A percentile compares a stretch with the other conserved stretches of the same genome.
These are phyloP conservation scores for Eudyptes chrysolophus DNA, from an alignment of 2,113 vertebrate species.

Conservation along the genomic window DNA sequence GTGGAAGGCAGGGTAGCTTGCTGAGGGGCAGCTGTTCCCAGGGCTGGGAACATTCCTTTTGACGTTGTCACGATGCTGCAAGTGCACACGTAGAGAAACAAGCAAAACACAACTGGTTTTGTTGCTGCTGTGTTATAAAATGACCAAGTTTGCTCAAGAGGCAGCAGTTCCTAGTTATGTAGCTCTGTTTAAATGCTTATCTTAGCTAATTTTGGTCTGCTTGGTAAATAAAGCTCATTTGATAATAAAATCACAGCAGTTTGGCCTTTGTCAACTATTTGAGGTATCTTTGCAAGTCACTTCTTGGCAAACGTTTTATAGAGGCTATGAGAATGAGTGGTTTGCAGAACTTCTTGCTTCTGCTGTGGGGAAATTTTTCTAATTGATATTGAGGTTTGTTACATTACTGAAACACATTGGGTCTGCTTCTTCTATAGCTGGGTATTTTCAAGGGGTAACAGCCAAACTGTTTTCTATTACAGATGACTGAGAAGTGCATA, in stretches of 20 bases:
- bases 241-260: not conserved
- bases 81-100: not conserved
- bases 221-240: not conserved
- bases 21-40: conserved; percentile 20
- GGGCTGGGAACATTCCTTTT: conserved; percentile 39
- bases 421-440: not conserved
- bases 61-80: conserved; percentile 5
- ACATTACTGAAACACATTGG: not conserved
- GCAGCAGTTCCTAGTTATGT: not conserved
- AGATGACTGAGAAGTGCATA: not conserved
- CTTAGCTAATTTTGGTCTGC: not conserved
- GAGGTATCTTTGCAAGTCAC: not conserved
- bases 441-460: not conserved
- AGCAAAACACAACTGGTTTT: conserved; percentile 8
- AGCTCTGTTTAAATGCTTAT: not conserved
- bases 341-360: not conserved
- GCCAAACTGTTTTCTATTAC: not conserved
- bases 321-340: not conserved
- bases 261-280: not conserved
- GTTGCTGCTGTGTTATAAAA: not conserved
- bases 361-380: not conserved
- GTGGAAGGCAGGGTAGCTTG: not conserved
- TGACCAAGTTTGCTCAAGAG: not conserved
- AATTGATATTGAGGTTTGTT: not conserved
- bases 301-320: not conserved